Conservation (phyloP, 2,888 invertebrate species). For the Hypena proboscidalis region DNA sequence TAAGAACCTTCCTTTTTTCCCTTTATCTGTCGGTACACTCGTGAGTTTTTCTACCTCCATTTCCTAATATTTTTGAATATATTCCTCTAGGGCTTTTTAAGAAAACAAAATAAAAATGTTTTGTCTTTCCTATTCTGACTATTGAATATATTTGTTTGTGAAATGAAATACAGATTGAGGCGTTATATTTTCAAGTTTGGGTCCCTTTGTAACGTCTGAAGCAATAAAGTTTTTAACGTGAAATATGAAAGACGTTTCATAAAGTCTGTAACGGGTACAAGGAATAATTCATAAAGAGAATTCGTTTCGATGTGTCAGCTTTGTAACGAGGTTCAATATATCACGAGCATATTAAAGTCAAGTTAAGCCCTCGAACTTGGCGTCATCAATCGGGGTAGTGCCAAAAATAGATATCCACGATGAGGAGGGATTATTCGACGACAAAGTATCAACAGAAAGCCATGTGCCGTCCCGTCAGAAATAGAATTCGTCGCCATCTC, state of each 20-base stretch:
- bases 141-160: constrained; percentile 66
- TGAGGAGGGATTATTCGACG: constrained; percentile 79
- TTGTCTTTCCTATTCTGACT: constrained; percentile 63
- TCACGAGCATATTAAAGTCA: constrained; percentile 74
- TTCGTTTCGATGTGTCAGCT: constrained; percentile 61
- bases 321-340: constrained; percentile 65
- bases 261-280: constrained; percentile 29
- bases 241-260: constrained; percentile 47
- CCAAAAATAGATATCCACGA: constrained; percentile 75
- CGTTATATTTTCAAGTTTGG: constrained; percentile 55
- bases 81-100: constrained; percentile 64
- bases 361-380: constrained; percentile 67
- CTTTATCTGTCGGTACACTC: constrained; percentile 67
- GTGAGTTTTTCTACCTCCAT: constrained; percentile 51
- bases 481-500: constrained; percentile 70
- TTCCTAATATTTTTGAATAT: constrained; percentile 55
- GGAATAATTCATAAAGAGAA: constrained; percentile 62
- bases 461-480: constrained; percentile 73
- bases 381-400: constrained; percentile 67
- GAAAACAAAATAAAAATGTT: constrained; percentile 67
- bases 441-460: constrained; percentile 78
- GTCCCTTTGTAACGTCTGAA: constrained; percentile 44
- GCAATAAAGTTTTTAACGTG: constrained; percentile 42
- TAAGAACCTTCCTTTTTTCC: constrained; percentile 68
- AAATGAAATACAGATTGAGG: constrained; percentile 62